Evolutionary conservation across 2,888 invertebrate species (phyloP).

Genomic region (Cheilosia vernalis): DNA sequence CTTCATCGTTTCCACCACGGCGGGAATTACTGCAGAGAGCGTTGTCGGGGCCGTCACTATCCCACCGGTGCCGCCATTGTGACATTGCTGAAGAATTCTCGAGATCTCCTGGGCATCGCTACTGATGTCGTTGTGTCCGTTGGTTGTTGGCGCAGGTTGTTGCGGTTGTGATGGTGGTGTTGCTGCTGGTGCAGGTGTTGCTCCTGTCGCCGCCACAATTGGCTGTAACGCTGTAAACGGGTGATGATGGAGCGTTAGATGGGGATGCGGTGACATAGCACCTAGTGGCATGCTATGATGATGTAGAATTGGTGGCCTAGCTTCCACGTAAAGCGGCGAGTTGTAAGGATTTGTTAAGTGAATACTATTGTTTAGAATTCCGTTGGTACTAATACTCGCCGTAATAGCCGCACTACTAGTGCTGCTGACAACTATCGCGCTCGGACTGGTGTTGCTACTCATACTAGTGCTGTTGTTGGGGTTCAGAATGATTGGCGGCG

Average conservation of each 20-base stretch:
- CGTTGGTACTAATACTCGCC: slow-evolving; percentile 32
- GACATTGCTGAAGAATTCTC: slow-evolving; percentile 83
- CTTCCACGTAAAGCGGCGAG: slow-evolving; percentile 53
- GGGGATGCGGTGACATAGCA: slow-evolving; percentile 43
- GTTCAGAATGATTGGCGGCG: slow-evolving; percentile 44
- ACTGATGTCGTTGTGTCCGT: slow-evolving; percentile 81
- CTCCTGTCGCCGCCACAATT: neutral
- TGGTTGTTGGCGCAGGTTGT: slow-evolving; percentile 74
- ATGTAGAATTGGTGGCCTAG: slow-evolving; percentile 25
- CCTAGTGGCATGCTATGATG: slow-evolving; percentile 38
- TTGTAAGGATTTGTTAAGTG: slow-evolving; percentile 55
- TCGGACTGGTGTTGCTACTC: slow-evolving; percentile 51
- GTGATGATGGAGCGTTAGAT: slow-evolving; percentile 34
- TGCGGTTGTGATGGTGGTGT: slow-evolving; percentile 33
- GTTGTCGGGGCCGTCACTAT: slow-evolving; percentile 21
- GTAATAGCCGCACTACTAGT: slow-evolving; percentile 25
- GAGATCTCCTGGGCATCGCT: slow-evolving; percentile 83
- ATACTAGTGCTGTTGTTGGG: slow-evolving; percentile 45
- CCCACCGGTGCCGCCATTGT: slow-evolving; percentile 78
- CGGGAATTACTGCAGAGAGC: neutral
- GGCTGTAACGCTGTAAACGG: slow-evolving; percentile 7
- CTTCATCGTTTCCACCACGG: slow-evolving; percentile 22
- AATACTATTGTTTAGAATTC: slow-evolving; percentile 59
- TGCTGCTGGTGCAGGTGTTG: slow-evolving; percentile 21
- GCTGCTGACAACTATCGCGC: slow-evolving; percentile 53